Base-by-base conservation (phyloP, 2,888 invertebrate species). In the Therioaphis trifolii region DNA sequence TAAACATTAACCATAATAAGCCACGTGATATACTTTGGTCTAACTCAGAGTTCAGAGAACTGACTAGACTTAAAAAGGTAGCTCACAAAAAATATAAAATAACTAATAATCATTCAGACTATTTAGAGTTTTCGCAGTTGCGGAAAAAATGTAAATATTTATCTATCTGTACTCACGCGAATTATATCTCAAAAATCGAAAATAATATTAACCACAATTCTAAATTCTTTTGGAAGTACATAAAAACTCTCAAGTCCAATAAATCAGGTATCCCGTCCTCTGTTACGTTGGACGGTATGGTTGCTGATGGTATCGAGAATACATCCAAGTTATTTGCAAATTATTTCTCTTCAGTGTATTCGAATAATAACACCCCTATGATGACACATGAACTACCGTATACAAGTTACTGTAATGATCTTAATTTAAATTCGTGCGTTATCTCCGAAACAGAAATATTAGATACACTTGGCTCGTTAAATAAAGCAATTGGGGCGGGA, bases 261-360 rank as follows among this genome's bases (percentile, higher is more conserved):
- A 69, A 69, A 69, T 69, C 69, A 43, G 11, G 69, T 43, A 69
- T 69, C 21, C 21, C 69, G 43, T 69, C 69, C 21, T 69, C 43
- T 27, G 69, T 69, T 69, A 43, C 4, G 69, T 43, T 69, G 43
- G 69, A 69, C n/a, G 58, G 24, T 24, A 11, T 4, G 2, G 21
- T 58, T 58, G 58, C 21, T 58, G 58, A 58, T 58, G 43, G 21
- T 69, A 69, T 69, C 21, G 69, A 69, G 43, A 40, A 69, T 43
- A 43, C 11, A 14, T 69, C 58, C 58, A 58, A 58, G 11, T 58
- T 58, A n/a, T 58, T 58, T 58, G 58, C 58, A 7, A 58, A 21
- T 58, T 58, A 58, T 58, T 58, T 58, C n/a, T 58, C 58, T 58
- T 58, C 58, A 58, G 58, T 58, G 58, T 58, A 15, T 58, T 58